Evolutionary conservation across 2,888 invertebrate species (phyloP).

Genomic region (Pardosa pseudoannulata): DNA sequence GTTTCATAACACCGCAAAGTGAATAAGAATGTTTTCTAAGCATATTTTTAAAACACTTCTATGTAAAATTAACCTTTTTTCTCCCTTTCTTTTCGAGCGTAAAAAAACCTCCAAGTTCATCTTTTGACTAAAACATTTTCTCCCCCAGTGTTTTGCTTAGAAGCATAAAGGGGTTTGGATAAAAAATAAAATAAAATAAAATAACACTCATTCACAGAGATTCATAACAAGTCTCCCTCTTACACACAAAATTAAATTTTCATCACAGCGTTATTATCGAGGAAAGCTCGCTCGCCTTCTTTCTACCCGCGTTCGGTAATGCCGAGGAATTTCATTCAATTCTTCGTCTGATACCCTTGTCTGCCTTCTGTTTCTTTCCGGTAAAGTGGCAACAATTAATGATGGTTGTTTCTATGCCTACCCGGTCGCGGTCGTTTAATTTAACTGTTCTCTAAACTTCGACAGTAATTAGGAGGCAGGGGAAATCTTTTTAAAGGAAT

Average conservation of each 20-base stretch:
- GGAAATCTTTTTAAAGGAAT: too few species aligned
- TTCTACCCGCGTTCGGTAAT: too few species aligned
- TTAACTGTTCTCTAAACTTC: too few species aligned
- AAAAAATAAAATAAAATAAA: neutral
- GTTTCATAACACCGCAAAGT: neutral
- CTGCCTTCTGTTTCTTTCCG: neutral
- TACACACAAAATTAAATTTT: neutral
- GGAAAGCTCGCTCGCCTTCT: too few species aligned
- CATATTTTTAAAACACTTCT: neutral
- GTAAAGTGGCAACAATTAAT: neutral
- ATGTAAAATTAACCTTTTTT: neutral
- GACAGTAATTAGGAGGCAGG: too few species aligned
- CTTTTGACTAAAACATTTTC: neutral
- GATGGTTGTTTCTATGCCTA: neutral
- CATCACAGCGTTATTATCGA: neutral
- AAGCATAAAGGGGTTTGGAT: neutral
- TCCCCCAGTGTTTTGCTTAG: neutral
- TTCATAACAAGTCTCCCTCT: neutral
- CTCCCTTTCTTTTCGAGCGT: neutral
- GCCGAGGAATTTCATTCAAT: neutral
- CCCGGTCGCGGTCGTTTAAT: too few species aligned
- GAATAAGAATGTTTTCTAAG: constrained; percentile 1
- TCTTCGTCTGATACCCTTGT: neutral
- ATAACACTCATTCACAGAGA: neutral
- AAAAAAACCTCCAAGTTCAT: neutral